Base-by-base conservation (phyloP, 2,113 vertebrate genomes). In the Rhinolophus ferrumequinum region DNA sequence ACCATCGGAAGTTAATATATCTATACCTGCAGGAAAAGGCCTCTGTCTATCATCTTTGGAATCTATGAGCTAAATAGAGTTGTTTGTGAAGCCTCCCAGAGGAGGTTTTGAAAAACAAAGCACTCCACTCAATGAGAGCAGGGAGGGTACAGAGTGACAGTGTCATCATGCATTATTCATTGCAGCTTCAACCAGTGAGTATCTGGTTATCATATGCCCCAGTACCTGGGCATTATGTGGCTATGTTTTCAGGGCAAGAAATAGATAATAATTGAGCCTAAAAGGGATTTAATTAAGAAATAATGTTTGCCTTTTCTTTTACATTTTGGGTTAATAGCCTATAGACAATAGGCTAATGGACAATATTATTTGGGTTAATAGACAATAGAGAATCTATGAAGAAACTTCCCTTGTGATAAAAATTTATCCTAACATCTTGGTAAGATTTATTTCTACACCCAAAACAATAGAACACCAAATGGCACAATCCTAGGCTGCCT, bases 31-130 rank as follows among this genome's bases (percentile, higher is more conserved):
- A 96, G 81, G 96, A 94, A 95, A 97, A 96, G 56, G 56, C 79
- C 82, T 91, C 89, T 95, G 84, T 92, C 81, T 94, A 64, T 96
- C 96, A 95, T 94, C 86, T 91, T 80, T 90, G 86, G 67, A 83
- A 97, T 97, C 95, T 91, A 81, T 83, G 93, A 97, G 28, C 73
- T 95, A 96, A 96, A 97, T 33, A 69, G 62, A n/a, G 72, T 96
- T 97, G 91, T 94, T 97, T 97, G 72, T 89, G 85, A 96, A 93
- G 89, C 7, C 75, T 97, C 96, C 92, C 89, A 95, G 38, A 97
- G 94, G 92, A 93, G 93, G 30, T 96, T 96, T 92, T 97, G 92
- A 93, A 95, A 98, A 97, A 95, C 96, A 97, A 97, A 98, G 93
- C 93, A 76, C 79, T 97, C 97, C 91, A 52, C 70, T 95, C 72